These are phyloP conservation scores for Ethmia dodecea DNA, from an alignment of 2,888 invertebrate species.

Conservation along the genomic window DNA sequence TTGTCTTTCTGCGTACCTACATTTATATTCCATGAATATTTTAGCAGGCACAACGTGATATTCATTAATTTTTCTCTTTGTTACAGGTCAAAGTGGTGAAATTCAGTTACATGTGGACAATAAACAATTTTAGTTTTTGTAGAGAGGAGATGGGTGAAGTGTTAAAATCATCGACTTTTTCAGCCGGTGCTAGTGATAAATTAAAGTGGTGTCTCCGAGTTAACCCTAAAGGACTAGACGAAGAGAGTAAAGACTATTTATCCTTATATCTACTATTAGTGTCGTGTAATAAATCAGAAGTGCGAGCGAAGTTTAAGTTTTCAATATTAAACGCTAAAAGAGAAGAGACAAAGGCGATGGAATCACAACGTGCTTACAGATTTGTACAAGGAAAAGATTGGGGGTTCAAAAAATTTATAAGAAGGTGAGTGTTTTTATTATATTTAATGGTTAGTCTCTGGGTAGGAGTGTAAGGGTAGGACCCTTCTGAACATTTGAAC, in stretches of 20 bases:
- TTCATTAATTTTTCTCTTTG: conserved; percentile 28
- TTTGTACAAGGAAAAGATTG: conserved; percentile 99
- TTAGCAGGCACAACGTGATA: too few species aligned
- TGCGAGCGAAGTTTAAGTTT: conserved; percentile 99
- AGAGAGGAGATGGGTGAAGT: conserved; percentile 99
- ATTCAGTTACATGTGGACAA: conserved; percentile 99
- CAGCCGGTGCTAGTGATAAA: conserved; percentile 99
- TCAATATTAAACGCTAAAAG: conserved; percentile 99
- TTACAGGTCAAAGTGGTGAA: conserved; percentile 99
- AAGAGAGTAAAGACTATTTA: conserved; percentile 99
- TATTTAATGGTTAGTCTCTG: too few species aligned
- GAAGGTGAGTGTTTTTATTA: conserved; percentile 69
- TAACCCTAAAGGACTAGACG: conserved; percentile 99
- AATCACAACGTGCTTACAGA: conserved; percentile 96
- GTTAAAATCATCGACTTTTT: conserved; percentile 99
- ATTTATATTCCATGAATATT: too few species aligned
- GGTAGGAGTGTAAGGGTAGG: too few species aligned
- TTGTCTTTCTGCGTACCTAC: too few species aligned
- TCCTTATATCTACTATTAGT: conserved; percentile 99
- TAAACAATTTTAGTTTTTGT: conserved; percentile 99
- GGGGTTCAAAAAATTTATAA: conserved; percentile 99
- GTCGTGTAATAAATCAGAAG: conserved; percentile 99
- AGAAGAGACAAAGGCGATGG: conserved; percentile 99
- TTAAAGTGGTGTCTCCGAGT: conserved; percentile 99
- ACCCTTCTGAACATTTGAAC: conserved; percentile 9